These are phyloP conservation scores for Cherax quadricarinatus DNA, from an alignment of 1,140 invertebrate genomes.

Conservation along the genomic window DNA sequence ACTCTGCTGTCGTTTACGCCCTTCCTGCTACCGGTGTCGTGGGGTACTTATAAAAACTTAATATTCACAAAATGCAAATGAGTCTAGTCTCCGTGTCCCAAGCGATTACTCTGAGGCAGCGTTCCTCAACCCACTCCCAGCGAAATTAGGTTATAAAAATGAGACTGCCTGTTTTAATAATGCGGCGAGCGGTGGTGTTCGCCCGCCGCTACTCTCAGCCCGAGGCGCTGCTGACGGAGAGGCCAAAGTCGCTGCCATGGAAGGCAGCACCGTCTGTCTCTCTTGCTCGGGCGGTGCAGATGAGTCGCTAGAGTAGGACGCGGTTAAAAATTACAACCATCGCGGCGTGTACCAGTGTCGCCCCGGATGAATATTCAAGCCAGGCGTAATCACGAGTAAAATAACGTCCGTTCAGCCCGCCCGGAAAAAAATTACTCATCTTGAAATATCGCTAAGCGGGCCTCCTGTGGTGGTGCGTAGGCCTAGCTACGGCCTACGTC, in stretches of 20 bases:
- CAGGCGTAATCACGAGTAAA: conserved; percentile 68
- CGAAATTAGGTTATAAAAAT: conserved; percentile 72
- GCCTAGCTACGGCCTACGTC: conserved; percentile 29
- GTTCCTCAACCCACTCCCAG: conserved; percentile 68
- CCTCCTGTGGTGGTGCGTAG: conserved; percentile 22
- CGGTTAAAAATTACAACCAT: conserved; percentile 69
- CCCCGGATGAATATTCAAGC: conserved; percentile 68
- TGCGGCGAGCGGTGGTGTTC: conserved; percentile 28
- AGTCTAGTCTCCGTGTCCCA: conserved; percentile 68
- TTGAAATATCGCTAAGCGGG: conserved; percentile 54
- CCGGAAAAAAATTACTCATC: conserved; percentile 59
- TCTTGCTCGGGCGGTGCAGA: conserved; percentile 43
- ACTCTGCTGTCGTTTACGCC: conserved; percentile 40
- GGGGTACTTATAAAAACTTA: conserved; percentile 71
- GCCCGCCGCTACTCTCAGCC: conserved; percentile 15
- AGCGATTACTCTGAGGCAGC: conserved; percentile 69
- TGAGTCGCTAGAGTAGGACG: conserved; percentile 57
- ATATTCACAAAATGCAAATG: conserved; percentile 71
- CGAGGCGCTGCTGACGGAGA: background rate
- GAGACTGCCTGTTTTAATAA: conserved; percentile 69
- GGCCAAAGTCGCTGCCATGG: background rate
- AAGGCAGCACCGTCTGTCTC: conserved; percentile 1
- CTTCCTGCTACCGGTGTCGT: conserved; percentile 39
- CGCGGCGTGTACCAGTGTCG: conserved; percentile 62
- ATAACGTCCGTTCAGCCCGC: conserved; percentile 53